phyloP scores from a whole-genome alignment of 2,888 invertebrate genomes.

The Orchesella flavescens region DNA sequence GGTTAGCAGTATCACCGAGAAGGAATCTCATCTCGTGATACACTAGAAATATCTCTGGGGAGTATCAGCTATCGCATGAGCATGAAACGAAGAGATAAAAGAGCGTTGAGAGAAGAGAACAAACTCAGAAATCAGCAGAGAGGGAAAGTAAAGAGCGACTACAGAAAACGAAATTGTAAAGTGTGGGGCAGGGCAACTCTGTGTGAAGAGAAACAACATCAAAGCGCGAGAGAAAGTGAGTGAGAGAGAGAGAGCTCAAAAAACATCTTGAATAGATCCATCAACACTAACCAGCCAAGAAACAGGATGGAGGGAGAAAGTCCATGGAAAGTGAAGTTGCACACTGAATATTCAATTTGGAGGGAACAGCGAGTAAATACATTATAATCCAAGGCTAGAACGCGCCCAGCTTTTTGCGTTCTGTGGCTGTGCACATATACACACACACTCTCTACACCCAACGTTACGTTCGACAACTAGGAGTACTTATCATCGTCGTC shows the following conservation, averaged over 20 bases:
- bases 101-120: background rate
- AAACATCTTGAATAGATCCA: conserved; percentile 11
- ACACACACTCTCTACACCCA: no score
- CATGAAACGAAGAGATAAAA: no score
- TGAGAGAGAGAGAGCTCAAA: background rate
- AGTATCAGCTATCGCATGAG: no score
- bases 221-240: background rate
- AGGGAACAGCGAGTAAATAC: background rate
- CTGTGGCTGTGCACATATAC: no score
- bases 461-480: no score
- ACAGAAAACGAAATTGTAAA: background rate
- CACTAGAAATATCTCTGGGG: no score
- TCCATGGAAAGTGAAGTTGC: conserved; percentile 1
- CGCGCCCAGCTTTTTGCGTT: no score
- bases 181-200: background rate
- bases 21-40: no score
- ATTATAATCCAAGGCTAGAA: no score
- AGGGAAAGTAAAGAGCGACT: background rate
- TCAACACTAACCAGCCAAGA: conserved; percentile 43
- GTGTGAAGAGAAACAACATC: no score
- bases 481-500: no score
- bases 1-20: no score
- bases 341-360: conserved; percentile 43
- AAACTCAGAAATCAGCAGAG: background rate
- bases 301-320: background rate